These are phyloP conservation scores for Geococcyx californianus DNA, from an alignment of 2,113 vertebrate genomes.

Conservation along the genomic window DNA sequence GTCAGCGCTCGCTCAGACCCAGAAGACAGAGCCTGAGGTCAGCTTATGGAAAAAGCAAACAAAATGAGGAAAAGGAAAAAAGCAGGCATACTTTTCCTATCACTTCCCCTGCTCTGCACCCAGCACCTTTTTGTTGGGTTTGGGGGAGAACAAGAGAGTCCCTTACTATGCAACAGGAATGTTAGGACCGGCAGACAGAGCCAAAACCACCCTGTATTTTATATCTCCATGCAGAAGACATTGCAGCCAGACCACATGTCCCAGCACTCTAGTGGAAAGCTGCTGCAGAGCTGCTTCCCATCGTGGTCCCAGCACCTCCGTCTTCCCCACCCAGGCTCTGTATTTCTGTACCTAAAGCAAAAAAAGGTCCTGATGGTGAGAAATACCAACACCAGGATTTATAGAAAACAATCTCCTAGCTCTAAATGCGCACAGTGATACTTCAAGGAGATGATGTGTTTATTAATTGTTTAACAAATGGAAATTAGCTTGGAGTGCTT, in stretches of 20 bases:
- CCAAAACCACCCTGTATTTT: not conserved
- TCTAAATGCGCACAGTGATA: not conserved
- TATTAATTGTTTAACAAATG: not conserved
- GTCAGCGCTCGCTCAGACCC: accelerated
- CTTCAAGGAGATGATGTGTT: not conserved
- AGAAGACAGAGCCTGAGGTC: not conserved
- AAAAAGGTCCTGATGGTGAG: not conserved
- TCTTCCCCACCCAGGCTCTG: not conserved
- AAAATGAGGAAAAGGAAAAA: not conserved
- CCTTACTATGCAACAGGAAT: not conserved
- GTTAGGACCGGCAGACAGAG: not conserved
- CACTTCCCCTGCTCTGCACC: not conserved
- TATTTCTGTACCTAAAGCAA: not conserved
- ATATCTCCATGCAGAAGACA: accelerated
- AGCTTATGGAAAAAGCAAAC: not conserved
- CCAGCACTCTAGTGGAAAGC: not conserved
- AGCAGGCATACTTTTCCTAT: not conserved
- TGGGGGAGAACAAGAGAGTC: not conserved
- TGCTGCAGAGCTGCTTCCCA: not conserved
- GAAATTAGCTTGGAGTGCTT: not conserved
- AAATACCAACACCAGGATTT: not conserved
- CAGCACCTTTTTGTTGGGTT: not conserved
- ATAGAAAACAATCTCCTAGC: not conserved
- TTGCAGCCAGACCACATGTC: not conserved
- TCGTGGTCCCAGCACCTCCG: not conserved